Evolutionary conservation across 1,140 invertebrate species (phyloP).

Genomic region (Apis cerana): DNA sequence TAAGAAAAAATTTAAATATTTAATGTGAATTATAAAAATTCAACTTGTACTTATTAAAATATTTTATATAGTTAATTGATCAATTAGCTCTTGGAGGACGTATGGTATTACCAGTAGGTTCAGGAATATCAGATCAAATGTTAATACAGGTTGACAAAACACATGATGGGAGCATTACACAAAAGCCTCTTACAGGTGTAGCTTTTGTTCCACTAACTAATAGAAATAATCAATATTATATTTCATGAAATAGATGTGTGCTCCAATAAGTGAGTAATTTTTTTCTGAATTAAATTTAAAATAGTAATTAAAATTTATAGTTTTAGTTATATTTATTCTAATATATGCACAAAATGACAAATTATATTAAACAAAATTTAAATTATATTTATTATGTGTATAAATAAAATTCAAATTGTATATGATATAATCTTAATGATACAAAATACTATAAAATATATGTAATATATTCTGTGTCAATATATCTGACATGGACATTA

Average conservation of each 20-base stretch:
- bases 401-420: not conserved
- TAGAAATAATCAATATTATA: conserved; percentile 84
- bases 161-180: conserved; percentile 88
- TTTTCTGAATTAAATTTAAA: not conserved
- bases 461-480: not conserved
- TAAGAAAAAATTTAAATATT: conserved; percentile 71
- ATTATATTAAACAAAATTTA: not conserved
- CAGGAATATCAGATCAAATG: conserved; percentile 90
- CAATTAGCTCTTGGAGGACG: conserved; percentile 86
- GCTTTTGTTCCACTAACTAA: conserved; percentile 98
- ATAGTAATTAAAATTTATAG: conserved; percentile 2
- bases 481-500: not conserved
- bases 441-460: not conserved
- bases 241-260: conserved; percentile 72
- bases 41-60: conserved; percentile 69
- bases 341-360: not conserved
- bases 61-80: conserved; percentile 83
- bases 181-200: conserved; percentile 95
- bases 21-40: not conserved
- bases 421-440: conserved; percentile 9
- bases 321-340: not conserved
- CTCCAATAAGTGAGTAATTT: conserved; percentile 63
- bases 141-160: conserved; percentile 94
- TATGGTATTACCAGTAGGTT: conserved; percentile 94
- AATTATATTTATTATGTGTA: not conserved